Conservation (phyloP, 1,140 invertebrate species). For the Zaprionus taronus region DNA sequence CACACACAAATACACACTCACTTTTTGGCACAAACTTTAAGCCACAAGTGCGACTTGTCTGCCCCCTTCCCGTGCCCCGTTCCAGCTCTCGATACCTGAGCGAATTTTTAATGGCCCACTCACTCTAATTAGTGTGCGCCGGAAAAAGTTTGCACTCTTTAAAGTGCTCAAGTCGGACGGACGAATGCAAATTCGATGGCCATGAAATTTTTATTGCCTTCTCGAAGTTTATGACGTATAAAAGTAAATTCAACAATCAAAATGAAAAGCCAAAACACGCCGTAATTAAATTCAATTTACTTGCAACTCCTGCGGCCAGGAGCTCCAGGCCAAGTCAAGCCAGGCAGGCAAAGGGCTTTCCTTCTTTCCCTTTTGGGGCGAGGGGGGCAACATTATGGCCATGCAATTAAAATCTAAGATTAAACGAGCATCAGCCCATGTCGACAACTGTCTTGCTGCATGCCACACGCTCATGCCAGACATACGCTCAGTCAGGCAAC, state of each 20-base stretch:
- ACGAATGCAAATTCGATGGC: constrained; percentile 17
- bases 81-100: constrained; percentile 30
- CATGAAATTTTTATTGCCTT: constrained; percentile 61
- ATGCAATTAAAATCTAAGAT: constrained; percentile 78
- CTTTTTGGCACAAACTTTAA: constrained; percentile 67
- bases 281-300: constrained; percentile 81
- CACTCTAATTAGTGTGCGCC: constrained; percentile 63
- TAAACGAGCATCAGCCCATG: constrained; percentile 63
- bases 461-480: constrained; percentile 1
- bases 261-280: constrained; percentile 66
- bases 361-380: constrained; percentile 16
- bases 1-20: constrained; percentile 6
- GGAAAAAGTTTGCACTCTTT: constrained; percentile 56
- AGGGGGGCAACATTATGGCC: constrained; percentile 64
- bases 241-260: constrained; percentile 71
- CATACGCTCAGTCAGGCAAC: background rate
- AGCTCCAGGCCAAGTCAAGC: constrained; percentile 18
- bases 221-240: constrained; percentile 73
- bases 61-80: background rate
- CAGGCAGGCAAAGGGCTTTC: background rate
- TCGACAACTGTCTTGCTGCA: constrained; percentile 30
- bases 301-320: constrained; percentile 60
- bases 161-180: constrained; percentile 30
- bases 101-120: constrained; percentile 74
- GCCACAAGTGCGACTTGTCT: constrained; percentile 34